These are phyloP conservation scores for Hololepta plana DNA, from an alignment of 2,888 invertebrate genomes.

Conservation along the genomic window DNA sequence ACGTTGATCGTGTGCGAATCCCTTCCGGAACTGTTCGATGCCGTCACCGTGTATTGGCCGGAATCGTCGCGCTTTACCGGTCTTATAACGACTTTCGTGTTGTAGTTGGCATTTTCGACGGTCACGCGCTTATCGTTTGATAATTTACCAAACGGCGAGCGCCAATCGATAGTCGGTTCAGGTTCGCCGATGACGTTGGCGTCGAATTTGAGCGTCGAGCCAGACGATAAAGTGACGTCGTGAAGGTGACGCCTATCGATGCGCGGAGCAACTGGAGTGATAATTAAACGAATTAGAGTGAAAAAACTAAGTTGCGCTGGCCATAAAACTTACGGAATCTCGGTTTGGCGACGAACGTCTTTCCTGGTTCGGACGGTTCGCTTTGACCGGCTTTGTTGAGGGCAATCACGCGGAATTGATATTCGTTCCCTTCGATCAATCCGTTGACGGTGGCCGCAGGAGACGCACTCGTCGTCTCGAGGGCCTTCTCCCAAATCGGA, in stretches of 20 bases:
- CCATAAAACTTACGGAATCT: conserved; percentile 42
- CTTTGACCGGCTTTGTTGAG: conserved; percentile 90
- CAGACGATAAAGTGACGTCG: conserved; percentile 79
- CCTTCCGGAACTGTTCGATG: conserved; percentile 73
- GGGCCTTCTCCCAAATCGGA: conserved; percentile 82
- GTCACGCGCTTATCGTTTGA: conserved; percentile 46
- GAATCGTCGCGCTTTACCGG: conserved; percentile 67
- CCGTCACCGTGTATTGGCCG: conserved; percentile 74
- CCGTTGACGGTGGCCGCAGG: conserved; percentile 72
- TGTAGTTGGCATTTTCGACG: conserved; percentile 74
- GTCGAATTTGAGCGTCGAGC: conserved; percentile 83
- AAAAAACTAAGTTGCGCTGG: conserved; percentile 14
- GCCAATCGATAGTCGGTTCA: conserved; percentile 86
- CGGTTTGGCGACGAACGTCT: conserved; percentile 71
- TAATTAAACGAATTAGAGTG: no score
- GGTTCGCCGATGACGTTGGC: conserved; percentile 91
- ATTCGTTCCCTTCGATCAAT: conserved; percentile 87
- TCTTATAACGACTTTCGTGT: conserved; percentile 68
- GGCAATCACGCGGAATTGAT: conserved; percentile 91
- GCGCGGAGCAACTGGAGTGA: conserved; percentile 91
- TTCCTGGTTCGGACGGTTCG: conserved; percentile 77
- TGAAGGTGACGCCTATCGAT: conserved; percentile 87
- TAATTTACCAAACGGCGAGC: conserved; percentile 65
- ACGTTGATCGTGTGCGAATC: conserved; percentile 70
- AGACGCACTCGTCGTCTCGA: conserved; percentile 58